A percentile compares a stretch with the other conserved stretches of the same genome.
These are phyloP conservation scores for Drosophila pandora DNA, from an alignment of 1,140 invertebrate genomes.

Conservation along the genomic window DNA sequence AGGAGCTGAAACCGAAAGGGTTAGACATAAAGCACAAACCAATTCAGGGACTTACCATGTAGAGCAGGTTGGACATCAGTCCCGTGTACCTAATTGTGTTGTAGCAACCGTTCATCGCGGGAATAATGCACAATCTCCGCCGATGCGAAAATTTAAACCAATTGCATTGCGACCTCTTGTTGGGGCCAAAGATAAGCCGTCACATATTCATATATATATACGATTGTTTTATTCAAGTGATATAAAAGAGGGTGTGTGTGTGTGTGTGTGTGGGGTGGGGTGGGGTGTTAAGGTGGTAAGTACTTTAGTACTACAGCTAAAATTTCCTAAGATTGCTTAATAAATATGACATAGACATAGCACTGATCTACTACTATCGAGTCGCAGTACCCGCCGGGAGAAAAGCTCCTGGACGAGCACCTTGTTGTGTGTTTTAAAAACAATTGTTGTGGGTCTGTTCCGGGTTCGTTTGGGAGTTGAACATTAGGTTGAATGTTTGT, in stretches of 20 bases:
- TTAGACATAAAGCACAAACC: not conserved
- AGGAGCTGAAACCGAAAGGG: constrained; percentile 49
- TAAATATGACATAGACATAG: constrained; percentile 73
- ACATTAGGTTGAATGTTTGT: constrained; percentile 23
- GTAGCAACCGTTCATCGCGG: constrained; percentile 70
- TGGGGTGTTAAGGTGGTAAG: constrained; percentile 47
- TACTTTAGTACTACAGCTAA: constrained; percentile 49
- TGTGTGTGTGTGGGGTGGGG: constrained; percentile 4
- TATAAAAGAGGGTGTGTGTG: constrained; percentile 30
- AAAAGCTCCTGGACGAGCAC: constrained; percentile 29
- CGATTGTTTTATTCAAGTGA: constrained; percentile 55
- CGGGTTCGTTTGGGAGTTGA: constrained; percentile 39
- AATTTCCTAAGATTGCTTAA: constrained; percentile 68
- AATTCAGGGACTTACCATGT: constrained; percentile 58
- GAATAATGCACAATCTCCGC: constrained; percentile 46
- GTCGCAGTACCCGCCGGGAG: constrained; percentile 53
- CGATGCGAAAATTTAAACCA: constrained; percentile 55
- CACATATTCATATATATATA: constrained; percentile 16
- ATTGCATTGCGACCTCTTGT: constrained; percentile 34
- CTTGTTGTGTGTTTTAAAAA: constrained; percentile 59
- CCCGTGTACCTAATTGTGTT: constrained; percentile 71
- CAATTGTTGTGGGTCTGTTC: constrained; percentile 72
- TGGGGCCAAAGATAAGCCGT: constrained; percentile 44
- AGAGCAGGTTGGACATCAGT: constrained; percentile 71
- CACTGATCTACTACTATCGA: constrained; percentile 44